Base-by-base conservation (phyloP, 2,888 invertebrate species). In the Abrostola triplasia region DNA sequence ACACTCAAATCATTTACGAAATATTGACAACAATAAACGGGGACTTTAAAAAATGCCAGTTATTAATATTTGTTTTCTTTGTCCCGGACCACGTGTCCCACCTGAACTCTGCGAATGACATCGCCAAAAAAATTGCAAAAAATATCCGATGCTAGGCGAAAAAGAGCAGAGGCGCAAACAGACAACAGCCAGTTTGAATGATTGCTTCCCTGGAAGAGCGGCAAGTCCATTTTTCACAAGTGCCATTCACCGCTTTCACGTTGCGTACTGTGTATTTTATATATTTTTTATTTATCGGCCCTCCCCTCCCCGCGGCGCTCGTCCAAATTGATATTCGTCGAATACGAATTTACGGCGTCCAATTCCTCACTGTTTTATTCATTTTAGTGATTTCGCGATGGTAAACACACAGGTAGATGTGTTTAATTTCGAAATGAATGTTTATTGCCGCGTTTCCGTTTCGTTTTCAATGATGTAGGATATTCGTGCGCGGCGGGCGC, bases 221-320 rank as follows among this genome's bases (percentile, higher is more conserved):
- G 92, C 92, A 91, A 93, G 94, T 94, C 94, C 94, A 94, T 94
- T 94, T 94, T 94, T 94, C 94, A 94, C 93, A 92, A 94, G 94
- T 94, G 94, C 93, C 93, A 94, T 94, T 94, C 93, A 90, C 90
- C 89, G 93, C 92, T 92, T 93, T 92, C 92, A 92, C 90, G 90
- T 90, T 90, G 86, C 89, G 91, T 90, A 89, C 91, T 89, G 88
- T 91, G 88, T 93, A 90, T 92, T 91, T 90, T 91, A 89, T 90
- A 91, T 92, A 86, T 76, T 90, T 90, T 92, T 93, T 93, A 91
- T 93, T 93, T 93, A 92, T 92, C 91, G 90, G 70, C 59, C 81
- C 81, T 84, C 85, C 81, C 84, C 86, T 76, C 84, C 82, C 83
- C 79, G 75, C 83, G 79, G 83, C 86, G 85, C 86, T 86, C 86